Percentiles rank a stretch among this genome's conserved stretches.
phyloP scores from a whole-genome alignment of 2,888 invertebrate species.

The Lasioglossum vierecki region DNA sequence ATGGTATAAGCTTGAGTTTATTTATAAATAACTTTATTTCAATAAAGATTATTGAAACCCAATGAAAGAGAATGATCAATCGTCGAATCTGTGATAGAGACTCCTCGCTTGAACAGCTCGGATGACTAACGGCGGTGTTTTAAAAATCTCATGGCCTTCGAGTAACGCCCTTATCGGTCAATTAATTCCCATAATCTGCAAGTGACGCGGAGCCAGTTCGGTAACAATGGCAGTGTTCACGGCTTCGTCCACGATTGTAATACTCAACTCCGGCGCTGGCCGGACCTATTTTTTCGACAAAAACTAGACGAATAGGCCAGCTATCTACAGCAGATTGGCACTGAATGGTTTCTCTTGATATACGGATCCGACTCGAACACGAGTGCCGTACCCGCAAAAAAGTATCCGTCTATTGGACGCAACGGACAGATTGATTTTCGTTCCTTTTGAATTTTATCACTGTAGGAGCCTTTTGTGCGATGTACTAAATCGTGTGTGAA shows the following conservation, averaged over 20 bases:
- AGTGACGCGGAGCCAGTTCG: conserved; percentile 72
- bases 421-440: conserved; percentile 45
- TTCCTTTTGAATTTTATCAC: conserved; percentile 56
- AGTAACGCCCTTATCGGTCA: conserved; percentile 59
- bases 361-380: conserved; percentile 63
- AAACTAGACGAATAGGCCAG: conserved; percentile 79
- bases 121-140: conserved; percentile 24
- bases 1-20: no score
- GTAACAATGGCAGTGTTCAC: conserved; percentile 72
- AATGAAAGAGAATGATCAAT: conserved; percentile 12
- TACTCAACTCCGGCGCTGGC: conserved; percentile 57
- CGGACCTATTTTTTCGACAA: conserved; percentile 70
- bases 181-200: conserved; percentile 76
- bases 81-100: not conserved
- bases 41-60: not conserved
- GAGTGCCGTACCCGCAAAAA: conserved; percentile 66
- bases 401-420: conserved; percentile 61
- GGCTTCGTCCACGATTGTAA: conserved; percentile 71
- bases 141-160: conserved; percentile 52
- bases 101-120: not conserved
- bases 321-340: conserved; percentile 78
- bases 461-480: conserved; percentile 8
- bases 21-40: no score
- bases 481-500: conserved; percentile 16
- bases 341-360: conserved; percentile 74